These are phyloP conservation scores for Prionace glauca DNA, from an alignment of 2,797 vertebrate species.

Conservation along the genomic window DNA sequence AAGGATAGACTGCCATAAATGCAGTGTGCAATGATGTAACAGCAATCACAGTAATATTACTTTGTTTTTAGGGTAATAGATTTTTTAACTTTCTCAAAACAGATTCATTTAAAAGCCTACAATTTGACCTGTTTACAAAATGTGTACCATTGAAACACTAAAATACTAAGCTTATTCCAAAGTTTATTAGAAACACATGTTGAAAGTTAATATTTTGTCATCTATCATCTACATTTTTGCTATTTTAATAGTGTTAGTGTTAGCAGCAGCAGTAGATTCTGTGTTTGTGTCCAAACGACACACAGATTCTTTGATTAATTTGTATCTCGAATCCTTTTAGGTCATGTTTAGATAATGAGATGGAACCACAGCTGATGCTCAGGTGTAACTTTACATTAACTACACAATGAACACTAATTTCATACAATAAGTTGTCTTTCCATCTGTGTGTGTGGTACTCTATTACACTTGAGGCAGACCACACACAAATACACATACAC, in stretches of 20 bases:
- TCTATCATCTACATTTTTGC: not conserved
- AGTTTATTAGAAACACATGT: not conserved
- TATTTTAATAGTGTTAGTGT: not conserved
- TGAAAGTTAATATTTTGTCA: conserved; percentile 15
- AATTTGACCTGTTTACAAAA: not conserved
- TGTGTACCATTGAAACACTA: not conserved
- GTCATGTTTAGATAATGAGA: conserved; percentile 48
- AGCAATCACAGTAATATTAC: conserved; percentile 31
- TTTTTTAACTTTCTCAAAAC: not conserved
- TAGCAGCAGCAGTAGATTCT: not conserved
- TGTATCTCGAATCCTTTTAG: conserved; percentile 51
- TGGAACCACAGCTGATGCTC: conserved; percentile 49
- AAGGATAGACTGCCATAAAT: not conserved
- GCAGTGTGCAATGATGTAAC: not conserved
- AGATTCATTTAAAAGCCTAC: not conserved
- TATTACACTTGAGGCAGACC: conserved; percentile 67
- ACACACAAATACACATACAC: conserved; percentile 63
- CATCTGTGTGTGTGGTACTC: conserved; percentile 58
- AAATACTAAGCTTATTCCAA: not conserved
- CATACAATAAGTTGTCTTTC: conserved; percentile 52
- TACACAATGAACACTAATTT: conserved; percentile 52
- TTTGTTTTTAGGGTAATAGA: conserved; percentile 44
- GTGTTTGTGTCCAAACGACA: conserved; percentile 1
- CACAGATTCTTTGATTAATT: conserved; percentile 40
- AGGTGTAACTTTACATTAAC: conserved; percentile 47